These are phyloP conservation scores for Desoria tigrina DNA, from an alignment of 2,888 invertebrate genomes.

Conservation along the genomic window DNA sequence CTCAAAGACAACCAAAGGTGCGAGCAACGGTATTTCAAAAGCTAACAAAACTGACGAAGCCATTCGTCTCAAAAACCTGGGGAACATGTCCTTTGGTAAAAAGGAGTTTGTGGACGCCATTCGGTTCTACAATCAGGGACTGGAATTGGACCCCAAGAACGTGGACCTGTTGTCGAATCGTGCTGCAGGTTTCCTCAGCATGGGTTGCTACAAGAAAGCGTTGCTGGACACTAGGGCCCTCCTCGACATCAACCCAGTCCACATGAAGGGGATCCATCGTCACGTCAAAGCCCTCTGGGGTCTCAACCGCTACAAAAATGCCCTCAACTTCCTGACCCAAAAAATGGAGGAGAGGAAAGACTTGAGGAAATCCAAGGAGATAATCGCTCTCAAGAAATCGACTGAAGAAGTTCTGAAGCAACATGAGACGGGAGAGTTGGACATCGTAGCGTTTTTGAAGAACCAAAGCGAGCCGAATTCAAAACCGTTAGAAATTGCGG, in stretches of 20 bases:
- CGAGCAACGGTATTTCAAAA: no score
- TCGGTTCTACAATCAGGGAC: background rate
- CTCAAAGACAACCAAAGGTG: background rate
- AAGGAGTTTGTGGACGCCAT: constrained; percentile 5
- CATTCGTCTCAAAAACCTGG: background rate
- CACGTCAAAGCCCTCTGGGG: background rate
- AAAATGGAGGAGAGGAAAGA: background rate
- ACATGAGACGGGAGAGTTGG: no score
- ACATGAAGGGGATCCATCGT: constrained; percentile 1
- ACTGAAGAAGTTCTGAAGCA: background rate
- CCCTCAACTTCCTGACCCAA: background rate
- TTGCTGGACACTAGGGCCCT: background rate
- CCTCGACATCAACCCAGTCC: background rate
- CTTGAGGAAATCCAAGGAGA: background rate
- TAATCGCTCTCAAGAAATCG: background rate
- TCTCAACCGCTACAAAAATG: background rate
- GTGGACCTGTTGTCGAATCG: background rate
- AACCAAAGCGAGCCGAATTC: background rate
- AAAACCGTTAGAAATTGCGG: background rate
- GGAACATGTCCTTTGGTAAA: constrained; percentile 2
- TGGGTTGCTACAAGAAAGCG: background rate
- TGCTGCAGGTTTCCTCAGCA: constrained; percentile 3
- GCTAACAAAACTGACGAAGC: no score
- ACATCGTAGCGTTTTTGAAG: no score
- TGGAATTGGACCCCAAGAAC: background rate